These are phyloP conservation scores for Plebejus argus DNA, from an alignment of 2,888 invertebrate genomes.

Conservation along the genomic window DNA sequence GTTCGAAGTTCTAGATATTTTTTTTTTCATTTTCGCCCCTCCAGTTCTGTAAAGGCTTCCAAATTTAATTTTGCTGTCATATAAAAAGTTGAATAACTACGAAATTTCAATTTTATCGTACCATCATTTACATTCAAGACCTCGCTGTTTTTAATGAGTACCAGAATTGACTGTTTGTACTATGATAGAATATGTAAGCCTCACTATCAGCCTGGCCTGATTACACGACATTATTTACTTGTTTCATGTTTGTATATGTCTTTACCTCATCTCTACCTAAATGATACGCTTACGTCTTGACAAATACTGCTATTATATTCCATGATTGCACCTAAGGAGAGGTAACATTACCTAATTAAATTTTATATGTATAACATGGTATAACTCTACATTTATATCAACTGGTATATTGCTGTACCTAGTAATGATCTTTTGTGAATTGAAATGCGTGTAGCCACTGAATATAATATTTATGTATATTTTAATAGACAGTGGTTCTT, in stretches of 20 bases:
- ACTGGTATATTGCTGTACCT: no score
- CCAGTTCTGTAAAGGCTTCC: no score
- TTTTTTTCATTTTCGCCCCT: no score
- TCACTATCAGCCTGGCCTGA: slow-evolving; percentile 18
- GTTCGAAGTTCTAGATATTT: no score
- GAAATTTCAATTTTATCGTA: no score
- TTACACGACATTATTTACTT: slow-evolving; percentile 22
- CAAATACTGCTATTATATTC: not conserved
- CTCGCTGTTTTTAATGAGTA: not conserved
- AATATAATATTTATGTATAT: no score
- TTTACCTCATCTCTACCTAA: slow-evolving; percentile 5
- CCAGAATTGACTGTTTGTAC: not conserved
- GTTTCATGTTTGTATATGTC: slow-evolving; percentile 19
- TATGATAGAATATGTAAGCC: slow-evolving; percentile 15
- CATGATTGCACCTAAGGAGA: not conserved
- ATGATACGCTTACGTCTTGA: slow-evolving; percentile 1
- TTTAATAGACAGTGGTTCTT: no score
- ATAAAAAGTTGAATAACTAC: not conserved
- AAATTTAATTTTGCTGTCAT: not conserved
- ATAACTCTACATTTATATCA: not conserved
- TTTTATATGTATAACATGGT: no score
- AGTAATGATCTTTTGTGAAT: no score
- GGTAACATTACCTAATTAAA: not conserved
- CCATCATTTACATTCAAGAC: not conserved
- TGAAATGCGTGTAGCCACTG: no score